A percentile compares a stretch with the other conserved stretches of the same genome.
These are phyloP conservation scores for Pinna nobilis DNA, from an alignment of 1,140 invertebrate genomes.

Conservation along the genomic window DNA sequence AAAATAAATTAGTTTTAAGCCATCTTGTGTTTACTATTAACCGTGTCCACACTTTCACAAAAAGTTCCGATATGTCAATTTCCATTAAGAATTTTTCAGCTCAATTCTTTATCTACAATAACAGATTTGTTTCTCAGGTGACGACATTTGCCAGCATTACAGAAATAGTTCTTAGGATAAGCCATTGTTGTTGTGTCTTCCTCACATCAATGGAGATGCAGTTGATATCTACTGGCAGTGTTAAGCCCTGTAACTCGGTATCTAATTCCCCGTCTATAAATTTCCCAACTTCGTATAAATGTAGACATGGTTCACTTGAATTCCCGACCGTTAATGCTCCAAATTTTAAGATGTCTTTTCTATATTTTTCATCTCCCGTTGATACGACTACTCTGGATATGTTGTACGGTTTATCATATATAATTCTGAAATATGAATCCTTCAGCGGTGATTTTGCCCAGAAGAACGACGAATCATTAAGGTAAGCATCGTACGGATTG, in stretches of 20 bases:
- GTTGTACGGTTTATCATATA: slow-evolving; percentile 44
- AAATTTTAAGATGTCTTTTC: slow-evolving; percentile 31
- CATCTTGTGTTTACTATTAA: no score
- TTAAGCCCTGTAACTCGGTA: slow-evolving; percentile 35
- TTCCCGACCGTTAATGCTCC: slow-evolving; percentile 5
- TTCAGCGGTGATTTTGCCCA: slow-evolving; percentile 40
- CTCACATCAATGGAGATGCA: slow-evolving; percentile 44
- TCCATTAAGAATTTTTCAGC: no score
- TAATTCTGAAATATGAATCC: slow-evolving; percentile 37
- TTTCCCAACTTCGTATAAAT: slow-evolving; percentile 4
- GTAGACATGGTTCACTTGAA: neutral
- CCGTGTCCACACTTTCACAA: no score
- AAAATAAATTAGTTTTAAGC: no score
- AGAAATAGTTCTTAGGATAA: no score
- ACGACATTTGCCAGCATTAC: no score
- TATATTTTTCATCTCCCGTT: slow-evolving; percentile 34
- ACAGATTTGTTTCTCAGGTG: no score
- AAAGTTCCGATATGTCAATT: no score
- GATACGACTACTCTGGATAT: slow-evolving; percentile 47
- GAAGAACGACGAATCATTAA: slow-evolving; percentile 43
- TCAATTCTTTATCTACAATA: no score
- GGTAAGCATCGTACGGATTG: slow-evolving; percentile 44
- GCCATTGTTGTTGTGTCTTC: no score
- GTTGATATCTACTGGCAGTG: slow-evolving; percentile 36
- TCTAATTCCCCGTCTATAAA: slow-evolving; percentile 45